These are phyloP conservation scores for Megastigmus dorsalis DNA, from an alignment of 2,888 invertebrate species.

Conservation along the genomic window DNA sequence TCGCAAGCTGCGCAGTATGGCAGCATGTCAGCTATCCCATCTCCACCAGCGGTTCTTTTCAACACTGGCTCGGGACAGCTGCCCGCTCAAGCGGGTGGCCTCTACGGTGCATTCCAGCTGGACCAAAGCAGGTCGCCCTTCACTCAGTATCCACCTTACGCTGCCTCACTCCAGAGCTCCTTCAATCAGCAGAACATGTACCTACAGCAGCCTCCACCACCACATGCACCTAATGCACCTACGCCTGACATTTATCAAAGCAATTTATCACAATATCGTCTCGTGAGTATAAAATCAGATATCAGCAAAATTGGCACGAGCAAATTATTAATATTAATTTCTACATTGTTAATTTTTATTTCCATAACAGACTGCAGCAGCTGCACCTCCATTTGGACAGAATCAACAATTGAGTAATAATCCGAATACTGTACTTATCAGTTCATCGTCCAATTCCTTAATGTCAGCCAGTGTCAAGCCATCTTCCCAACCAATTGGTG, in stretches of 20 bases:
- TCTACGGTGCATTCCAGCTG: constrained; percentile 89
- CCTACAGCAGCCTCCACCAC: constrained; percentile 76
- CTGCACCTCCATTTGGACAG: constrained; percentile 84
- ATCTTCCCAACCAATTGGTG: constrained; percentile 87
- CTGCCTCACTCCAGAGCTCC: constrained; percentile 77
- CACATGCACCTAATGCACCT: constrained; percentile 76
- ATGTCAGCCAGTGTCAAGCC: constrained; percentile 93
- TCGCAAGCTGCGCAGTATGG: constrained; percentile 80
- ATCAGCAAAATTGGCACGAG: neutral
- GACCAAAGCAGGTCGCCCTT: constrained; percentile 87
- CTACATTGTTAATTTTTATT: neutral
- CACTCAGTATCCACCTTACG: constrained; percentile 85
- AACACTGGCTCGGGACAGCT: constrained; percentile 83
- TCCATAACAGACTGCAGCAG: constrained; percentile 69
- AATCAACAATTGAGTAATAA: constrained; percentile 87
- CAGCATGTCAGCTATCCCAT: constrained; percentile 89
- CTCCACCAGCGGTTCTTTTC: constrained; percentile 88
- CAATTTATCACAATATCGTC: constrained; percentile 78
- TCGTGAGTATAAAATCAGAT: constrained; percentile 68
- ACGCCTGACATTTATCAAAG: constrained; percentile 85
- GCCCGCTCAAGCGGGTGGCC: constrained; percentile 81
- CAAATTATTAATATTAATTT: neutral
- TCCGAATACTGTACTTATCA: constrained; percentile 91
- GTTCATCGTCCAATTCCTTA: constrained; percentile 89
- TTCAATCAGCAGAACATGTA: constrained; percentile 76